Evolutionary conservation across 2,797 vertebrate species (phyloP), one percentile per base, ranked within the genome.

Genomic region (Sebastes melanostomus): DNA sequence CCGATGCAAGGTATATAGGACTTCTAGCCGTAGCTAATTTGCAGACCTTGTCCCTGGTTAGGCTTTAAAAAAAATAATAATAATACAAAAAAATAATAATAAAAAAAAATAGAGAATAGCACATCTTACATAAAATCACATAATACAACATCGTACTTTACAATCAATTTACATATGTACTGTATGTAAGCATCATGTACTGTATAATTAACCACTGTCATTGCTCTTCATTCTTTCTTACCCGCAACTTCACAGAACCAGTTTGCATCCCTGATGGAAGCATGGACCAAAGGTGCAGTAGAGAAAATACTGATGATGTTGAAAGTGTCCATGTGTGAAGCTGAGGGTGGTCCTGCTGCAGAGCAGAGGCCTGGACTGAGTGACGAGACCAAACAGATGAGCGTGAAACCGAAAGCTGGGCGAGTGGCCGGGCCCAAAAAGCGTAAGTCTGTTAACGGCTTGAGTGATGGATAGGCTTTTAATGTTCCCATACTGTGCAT

Each of bases 241-340:
- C 27, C 13, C 0, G 0, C 22, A 3, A 36, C 32, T 80, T 25
- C 4, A 32, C 68, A 91, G 90, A 75, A 16, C 5, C 72, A 77
- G 30, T 91, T 91, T 79, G 63, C 73, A 4, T 77, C 82, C 12
- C 59, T 87, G 20, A 79, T 93, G 89, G 66, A 81, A 7, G 52
- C 52, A 0, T 87, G 72, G 76, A 62, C 65, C 75, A 82, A 30
- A 84, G 55, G 1, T 2, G 86, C 83, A 1, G 70, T 67, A 7
- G 63, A 75, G 42, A 85, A 88, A 60, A 83, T 91, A 18, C 8
- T 66, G 22, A 3, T 50, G 32, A 73, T 90, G 36, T n/a, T 91
- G 34, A 88, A 66, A 52, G 56, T 29, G 34, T 85, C 73, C 4
- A 1, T 72, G 62, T 61, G 72, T 59, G 78, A 71, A 9, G 60